Evolutionary conservation across 2,113 vertebrate genomes (phyloP).

Genomic region (Solea senegalensis): DNA sequence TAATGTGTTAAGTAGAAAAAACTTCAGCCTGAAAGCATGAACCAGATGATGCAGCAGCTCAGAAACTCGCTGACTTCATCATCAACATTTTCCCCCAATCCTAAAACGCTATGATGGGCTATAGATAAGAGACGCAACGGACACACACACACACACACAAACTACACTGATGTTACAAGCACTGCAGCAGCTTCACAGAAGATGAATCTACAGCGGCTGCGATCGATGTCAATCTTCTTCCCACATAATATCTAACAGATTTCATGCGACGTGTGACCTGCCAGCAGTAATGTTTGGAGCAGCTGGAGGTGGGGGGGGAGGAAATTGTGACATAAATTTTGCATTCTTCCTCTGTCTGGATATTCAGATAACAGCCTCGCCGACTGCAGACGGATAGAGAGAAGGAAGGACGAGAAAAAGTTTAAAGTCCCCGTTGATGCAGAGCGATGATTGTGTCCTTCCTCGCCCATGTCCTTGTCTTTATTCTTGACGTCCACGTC

Average conservation of each 20-base stretch:
- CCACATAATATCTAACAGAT: conserved; percentile 25
- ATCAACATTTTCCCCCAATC: too few species aligned
- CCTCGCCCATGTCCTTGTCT: not conserved
- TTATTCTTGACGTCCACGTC: conserved; percentile 10
- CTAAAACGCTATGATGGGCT: too few species aligned
- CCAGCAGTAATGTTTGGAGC: conserved; percentile 8
- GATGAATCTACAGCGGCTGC: conserved; percentile 37
- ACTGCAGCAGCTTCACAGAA: conserved; percentile 22
- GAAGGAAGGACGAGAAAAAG: conserved; percentile 1
- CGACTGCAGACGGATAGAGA: not conserved
- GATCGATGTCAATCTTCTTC: conserved; percentile 40
- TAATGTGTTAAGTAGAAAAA: too few species aligned
- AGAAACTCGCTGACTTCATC: too few species aligned
- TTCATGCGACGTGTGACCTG: conserved; percentile 15
- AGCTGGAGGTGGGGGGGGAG: conserved; percentile 2
- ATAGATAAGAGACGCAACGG: too few species aligned
- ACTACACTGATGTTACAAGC: conserved; percentile 28
- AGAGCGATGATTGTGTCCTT: conserved; percentile 2
- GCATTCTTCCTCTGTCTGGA: conserved; percentile 18
- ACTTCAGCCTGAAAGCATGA: too few species aligned
- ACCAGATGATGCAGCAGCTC: too few species aligned
- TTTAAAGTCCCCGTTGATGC: conserved; percentile 1
- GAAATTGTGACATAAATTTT: conserved; percentile 36
- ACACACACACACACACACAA: not conserved
- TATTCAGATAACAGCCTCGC: not conserved